Conservation (phyloP, 1,140 invertebrate species). For the Hypsibius dujardini region DNA sequence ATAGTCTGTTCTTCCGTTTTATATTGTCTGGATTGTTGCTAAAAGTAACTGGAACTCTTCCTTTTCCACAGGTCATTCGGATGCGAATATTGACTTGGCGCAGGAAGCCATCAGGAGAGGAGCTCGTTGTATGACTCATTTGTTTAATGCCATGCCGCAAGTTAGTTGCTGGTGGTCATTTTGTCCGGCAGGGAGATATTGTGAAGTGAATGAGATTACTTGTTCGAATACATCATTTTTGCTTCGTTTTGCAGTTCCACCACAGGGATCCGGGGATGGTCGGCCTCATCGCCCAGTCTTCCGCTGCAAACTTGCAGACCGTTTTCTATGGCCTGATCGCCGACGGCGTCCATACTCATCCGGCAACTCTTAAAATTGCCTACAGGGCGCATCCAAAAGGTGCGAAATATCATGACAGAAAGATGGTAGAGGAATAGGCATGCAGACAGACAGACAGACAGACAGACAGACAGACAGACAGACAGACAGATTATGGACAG, state of each 20-base stretch:
- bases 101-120: conserved; percentile 66
- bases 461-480: too few relatives aligned
- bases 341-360: conserved; percentile 91
- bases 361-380: conserved; percentile 76
- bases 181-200: too few relatives aligned
- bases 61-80: conserved; percentile 73
- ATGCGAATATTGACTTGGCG: conserved; percentile 56
- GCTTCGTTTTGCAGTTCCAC: conserved; percentile 60
- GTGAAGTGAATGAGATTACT: too few relatives aligned
- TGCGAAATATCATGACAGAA: conserved; percentile 34
- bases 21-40: too few relatives aligned
- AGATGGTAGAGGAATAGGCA: too few relatives aligned
- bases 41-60: too few relatives aligned
- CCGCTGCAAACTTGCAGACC: conserved; percentile 40
- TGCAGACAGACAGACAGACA: too few relatives aligned
- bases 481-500: too few relatives aligned
- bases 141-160: conserved; percentile 96
- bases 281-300: conserved; percentile 63
- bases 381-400: conserved; percentile 68
- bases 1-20: too few relatives aligned
- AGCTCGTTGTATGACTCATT: conserved; percentile 85
- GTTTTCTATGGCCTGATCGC: conserved; percentile 87
- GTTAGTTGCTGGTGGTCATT: conserved; percentile 46
- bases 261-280: conserved; percentile 90
- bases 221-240: too few relatives aligned